phyloP scores from a whole-genome alignment of 1,140 invertebrate species.

The Physella acuta region DNA sequence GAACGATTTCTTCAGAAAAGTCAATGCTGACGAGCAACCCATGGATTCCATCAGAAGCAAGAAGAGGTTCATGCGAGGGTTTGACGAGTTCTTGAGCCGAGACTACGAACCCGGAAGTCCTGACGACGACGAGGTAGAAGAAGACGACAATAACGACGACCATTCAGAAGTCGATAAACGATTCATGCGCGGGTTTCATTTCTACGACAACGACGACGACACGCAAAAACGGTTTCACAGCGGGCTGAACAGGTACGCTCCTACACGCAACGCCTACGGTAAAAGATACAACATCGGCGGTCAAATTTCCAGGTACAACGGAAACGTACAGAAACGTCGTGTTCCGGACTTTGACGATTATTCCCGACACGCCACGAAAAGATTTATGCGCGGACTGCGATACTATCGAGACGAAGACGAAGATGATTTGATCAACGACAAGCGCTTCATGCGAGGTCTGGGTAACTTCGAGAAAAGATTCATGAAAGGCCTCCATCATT shows the following conservation, averaged over 20 bases:
- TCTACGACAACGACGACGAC: background rate
- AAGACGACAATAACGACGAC: background rate
- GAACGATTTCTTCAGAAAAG: background rate
- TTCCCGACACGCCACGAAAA: background rate
- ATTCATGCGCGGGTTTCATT: background rate
- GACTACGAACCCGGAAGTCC: background rate
- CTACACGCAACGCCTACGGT: background rate
- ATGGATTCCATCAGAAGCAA: background rate
- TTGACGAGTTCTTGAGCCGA: background rate
- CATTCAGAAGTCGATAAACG: background rate
- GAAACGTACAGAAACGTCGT: background rate
- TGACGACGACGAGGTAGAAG: background rate
- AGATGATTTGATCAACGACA: background rate
- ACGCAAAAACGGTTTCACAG: too few species aligned
- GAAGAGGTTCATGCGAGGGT: conserved; percentile 2
- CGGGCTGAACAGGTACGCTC: too few species aligned
- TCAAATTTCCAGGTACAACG: background rate
- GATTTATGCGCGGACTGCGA: background rate
- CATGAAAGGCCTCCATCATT: background rate
- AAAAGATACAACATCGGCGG: background rate
- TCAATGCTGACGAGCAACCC: background rate
- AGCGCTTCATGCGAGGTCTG: background rate
- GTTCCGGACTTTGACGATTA: background rate
- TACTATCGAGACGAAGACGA: background rate
- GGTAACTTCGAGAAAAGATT: background rate